A percentile compares a stretch with the other conserved stretches of the same genome.
Evolutionary conservation across 2,888 invertebrate genomes (phyloP).

Genomic region (Notocelia uddmanniana): DNA sequence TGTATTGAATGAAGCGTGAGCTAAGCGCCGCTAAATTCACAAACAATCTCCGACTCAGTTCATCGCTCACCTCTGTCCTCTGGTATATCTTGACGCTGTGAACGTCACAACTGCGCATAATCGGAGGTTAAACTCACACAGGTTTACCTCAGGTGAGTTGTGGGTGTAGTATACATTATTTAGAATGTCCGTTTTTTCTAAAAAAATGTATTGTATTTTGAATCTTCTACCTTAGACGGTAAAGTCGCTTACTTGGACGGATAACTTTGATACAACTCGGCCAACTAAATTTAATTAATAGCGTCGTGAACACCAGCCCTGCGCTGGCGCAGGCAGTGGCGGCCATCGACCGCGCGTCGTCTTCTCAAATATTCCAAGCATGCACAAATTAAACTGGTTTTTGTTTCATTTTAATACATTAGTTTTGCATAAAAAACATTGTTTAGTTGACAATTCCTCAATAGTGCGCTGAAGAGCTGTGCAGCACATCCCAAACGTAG

Average conservation of each 20-base stretch:
- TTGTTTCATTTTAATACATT: slow-evolving; percentile 75
- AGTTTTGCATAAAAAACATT: slow-evolving; percentile 78
- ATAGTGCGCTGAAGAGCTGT: slow-evolving; percentile 1
- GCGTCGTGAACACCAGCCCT: slow-evolving; percentile 1
- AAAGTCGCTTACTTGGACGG: too few relatives aligned
- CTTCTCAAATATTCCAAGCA: slow-evolving; percentile 83
- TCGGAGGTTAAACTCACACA: not conserved
- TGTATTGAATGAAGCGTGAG: slow-evolving; percentile 46
- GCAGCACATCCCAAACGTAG: not conserved
- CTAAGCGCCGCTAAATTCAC: not conserved
- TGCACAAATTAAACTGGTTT: slow-evolving; percentile 85
- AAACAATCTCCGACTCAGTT: not conserved
- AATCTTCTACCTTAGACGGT: too few relatives aligned
- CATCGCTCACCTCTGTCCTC: not conserved
- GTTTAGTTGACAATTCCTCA: slow-evolving; percentile 48
- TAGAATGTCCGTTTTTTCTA: too few relatives aligned
- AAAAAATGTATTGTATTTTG: too few relatives aligned
- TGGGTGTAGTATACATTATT: not conserved
- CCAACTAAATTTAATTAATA: too few relatives aligned
- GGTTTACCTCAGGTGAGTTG: not conserved
- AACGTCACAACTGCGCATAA: not conserved
- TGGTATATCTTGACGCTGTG: not conserved
- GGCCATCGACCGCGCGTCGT: slow-evolving; percentile 82
- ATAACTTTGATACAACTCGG: too few relatives aligned
- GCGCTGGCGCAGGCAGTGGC: slow-evolving; percentile 56